Conservation (phyloP, 2,797 vertebrate genomes). For the Anguilla marmorata region DNA sequence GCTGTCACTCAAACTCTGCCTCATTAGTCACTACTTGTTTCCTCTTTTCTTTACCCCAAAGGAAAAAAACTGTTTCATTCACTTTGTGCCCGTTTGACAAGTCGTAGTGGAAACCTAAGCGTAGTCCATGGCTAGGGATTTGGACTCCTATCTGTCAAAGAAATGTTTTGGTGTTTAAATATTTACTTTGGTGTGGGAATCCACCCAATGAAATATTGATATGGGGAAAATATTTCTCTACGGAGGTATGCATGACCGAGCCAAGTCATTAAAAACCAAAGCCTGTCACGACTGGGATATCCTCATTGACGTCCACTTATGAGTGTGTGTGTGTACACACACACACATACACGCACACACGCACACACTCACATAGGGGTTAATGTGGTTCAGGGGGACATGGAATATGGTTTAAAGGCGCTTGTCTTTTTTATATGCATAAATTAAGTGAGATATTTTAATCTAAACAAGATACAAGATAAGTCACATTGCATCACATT, state of each 20-base stretch:
- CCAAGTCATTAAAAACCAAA: not conserved
- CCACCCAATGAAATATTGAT: not conserved
- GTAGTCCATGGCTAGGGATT: not conserved
- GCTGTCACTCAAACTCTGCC: not conserved
- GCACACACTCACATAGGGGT: not conserved
- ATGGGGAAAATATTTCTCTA: not conserved
- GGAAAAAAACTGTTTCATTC: not conserved
- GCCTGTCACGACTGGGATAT: not conserved
- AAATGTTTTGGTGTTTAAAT: not conserved
- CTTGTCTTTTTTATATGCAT: too few relatives aligned
- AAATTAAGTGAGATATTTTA: too few relatives aligned
- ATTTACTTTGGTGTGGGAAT: not conserved
- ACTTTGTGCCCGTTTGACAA: not conserved
- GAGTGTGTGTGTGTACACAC: not conserved
- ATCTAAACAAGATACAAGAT: too few relatives aligned
- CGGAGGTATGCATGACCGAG: not conserved
- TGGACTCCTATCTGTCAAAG: not conserved
- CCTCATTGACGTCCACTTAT: not conserved
- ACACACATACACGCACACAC: not conserved
- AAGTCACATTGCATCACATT: too few relatives aligned
- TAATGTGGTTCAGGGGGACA: too few relatives aligned
- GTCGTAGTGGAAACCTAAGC: not conserved
- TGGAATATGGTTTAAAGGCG: too few relatives aligned
- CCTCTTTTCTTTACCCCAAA: not conserved
- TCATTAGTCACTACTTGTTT: not conserved